Percentiles rank a stretch among this genome's conserved stretches.
These are phyloP conservation scores for Tetheella fluctuosa DNA, from an alignment of 2,888 invertebrate species.

Conservation along the genomic window DNA sequence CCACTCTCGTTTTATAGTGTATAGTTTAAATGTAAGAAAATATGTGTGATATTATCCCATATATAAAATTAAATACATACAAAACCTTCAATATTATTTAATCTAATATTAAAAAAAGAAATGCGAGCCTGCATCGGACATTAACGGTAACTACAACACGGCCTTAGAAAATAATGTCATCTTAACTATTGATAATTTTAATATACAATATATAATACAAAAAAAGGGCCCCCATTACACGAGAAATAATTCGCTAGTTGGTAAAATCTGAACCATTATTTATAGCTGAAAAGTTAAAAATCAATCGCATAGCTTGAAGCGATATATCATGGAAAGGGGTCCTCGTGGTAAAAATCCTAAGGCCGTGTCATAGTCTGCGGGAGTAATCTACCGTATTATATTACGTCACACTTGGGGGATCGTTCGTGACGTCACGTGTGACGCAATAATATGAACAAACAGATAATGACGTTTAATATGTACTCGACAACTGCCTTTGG, in stretches of 20 bases:
- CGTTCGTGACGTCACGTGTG: too few species aligned
- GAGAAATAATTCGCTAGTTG: neutral
- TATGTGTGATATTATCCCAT: too few species aligned
- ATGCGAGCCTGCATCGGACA: constrained; percentile 76
- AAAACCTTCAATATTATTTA: neutral
- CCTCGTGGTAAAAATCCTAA: constrained; percentile 36
- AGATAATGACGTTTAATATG: too few species aligned
- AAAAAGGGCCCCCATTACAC: neutral
- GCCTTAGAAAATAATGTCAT: constrained; percentile 36
- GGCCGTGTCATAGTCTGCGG: constrained; percentile 77
- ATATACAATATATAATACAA: constrained; percentile 12
- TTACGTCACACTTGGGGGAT: constrained; percentile 7
- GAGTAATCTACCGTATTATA: constrained; percentile 26
- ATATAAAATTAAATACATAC: neutral
- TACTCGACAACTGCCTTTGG: too few species aligned
- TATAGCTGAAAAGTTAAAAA: neutral
- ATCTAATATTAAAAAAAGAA: neutral
- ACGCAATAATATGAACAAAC: too few species aligned
- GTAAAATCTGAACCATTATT: neutral
- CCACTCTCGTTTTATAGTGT: too few species aligned
- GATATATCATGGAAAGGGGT: neutral
- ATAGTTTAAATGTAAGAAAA: too few species aligned
- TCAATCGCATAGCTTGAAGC: constrained; percentile 2
- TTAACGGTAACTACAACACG: constrained; percentile 29
- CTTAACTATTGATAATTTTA: constrained; percentile 19